These are phyloP conservation scores for Drosophila lutescens DNA, from an alignment of 2,888 invertebrate genomes.

Conservation along the genomic window DNA sequence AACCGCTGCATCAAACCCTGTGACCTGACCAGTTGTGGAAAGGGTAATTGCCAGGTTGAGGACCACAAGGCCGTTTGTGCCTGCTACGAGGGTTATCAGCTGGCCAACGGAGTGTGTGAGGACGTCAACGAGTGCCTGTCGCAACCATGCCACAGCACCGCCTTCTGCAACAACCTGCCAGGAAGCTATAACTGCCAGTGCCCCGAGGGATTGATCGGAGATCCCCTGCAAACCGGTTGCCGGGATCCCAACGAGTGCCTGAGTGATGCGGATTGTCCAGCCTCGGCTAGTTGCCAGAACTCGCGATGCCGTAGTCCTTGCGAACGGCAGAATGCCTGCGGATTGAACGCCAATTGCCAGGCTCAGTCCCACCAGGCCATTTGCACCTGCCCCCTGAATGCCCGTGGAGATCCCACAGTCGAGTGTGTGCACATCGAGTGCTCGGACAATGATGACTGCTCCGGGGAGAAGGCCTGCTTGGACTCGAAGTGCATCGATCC, in stretches of 20 bases:
- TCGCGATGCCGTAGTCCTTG: constrained; percentile 92
- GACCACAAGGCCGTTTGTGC: constrained; percentile 90
- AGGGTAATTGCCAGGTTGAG: constrained; percentile 90
- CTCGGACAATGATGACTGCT: constrained; percentile 91
- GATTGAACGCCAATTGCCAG: constrained; percentile 90
- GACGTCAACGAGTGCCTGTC: constrained; percentile 92
- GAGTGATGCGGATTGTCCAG: constrained; percentile 91
- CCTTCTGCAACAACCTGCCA: constrained; percentile 90
- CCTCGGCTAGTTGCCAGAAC: constrained; percentile 90
- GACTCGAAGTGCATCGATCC: constrained; percentile 92
- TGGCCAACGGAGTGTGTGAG: constrained; percentile 88
- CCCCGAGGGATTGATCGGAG: constrained; percentile 91
- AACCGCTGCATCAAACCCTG: constrained; percentile 95
- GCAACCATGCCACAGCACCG: constrained; percentile 92
- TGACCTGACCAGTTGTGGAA: constrained; percentile 90
- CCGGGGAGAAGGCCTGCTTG: constrained; percentile 89
- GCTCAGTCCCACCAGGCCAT: constrained; percentile 88
- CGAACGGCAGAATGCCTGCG: constrained; percentile 88
- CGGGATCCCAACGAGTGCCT: constrained; percentile 93
- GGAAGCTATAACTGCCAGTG: constrained; percentile 92
- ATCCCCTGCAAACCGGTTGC: constrained; percentile 89
- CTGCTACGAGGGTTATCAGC: constrained; percentile 90
- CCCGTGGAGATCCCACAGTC: constrained; percentile 90
- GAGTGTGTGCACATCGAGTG: constrained; percentile 92
- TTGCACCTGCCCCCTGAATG: constrained; percentile 91